These are phyloP conservation scores for Oscheius myriophilus DNA, from an alignment of 2,888 invertebrate species.

Conservation along the genomic window DNA sequence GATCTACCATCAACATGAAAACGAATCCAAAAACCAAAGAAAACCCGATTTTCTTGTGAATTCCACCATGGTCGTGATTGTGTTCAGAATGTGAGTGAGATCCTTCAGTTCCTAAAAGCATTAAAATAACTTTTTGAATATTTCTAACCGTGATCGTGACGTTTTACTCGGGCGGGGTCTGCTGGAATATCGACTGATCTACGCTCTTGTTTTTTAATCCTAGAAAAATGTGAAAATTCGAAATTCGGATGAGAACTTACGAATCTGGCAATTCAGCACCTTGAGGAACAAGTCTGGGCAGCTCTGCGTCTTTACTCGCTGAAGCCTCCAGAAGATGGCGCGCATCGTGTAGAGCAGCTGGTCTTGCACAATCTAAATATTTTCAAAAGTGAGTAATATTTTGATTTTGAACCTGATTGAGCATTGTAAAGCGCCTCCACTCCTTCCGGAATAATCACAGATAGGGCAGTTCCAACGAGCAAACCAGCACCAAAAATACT, in stretches of 20 bases:
- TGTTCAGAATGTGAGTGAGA: conserved; percentile 5
- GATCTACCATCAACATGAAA: conserved; percentile 96
- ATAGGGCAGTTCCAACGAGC: conserved; percentile 93
- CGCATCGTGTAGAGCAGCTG: background rate
- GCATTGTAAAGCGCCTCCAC: conserved; percentile 77
- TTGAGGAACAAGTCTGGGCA: conserved; percentile 8
- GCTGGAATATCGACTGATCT: background rate
- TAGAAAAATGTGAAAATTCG: background rate
- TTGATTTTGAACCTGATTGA: conserved; percentile 35
- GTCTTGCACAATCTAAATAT: background rate
- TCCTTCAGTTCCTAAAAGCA: conserved; percentile 9
- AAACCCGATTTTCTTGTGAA: conserved; percentile 80
- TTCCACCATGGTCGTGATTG: conserved; percentile 23
- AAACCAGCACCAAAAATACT: conserved; percentile 96
- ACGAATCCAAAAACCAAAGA: conserved; percentile 93
- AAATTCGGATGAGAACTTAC: conserved; percentile 4
- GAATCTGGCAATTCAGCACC: background rate
- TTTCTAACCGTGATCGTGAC: conserved; percentile 6
- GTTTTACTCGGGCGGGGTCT: background rate
- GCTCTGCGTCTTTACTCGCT: conserved; percentile 12
- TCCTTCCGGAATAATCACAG: conserved; percentile 98
- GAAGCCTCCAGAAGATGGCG: background rate
- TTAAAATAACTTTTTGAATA: background rate
- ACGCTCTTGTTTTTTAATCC: background rate
- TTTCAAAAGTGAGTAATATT: background rate